A percentile compares a stretch with the other conserved stretches of the same genome.
phyloP scores from a whole-genome alignment of 2,113 vertebrate species.

The Pangasianodon gigas region DNA sequence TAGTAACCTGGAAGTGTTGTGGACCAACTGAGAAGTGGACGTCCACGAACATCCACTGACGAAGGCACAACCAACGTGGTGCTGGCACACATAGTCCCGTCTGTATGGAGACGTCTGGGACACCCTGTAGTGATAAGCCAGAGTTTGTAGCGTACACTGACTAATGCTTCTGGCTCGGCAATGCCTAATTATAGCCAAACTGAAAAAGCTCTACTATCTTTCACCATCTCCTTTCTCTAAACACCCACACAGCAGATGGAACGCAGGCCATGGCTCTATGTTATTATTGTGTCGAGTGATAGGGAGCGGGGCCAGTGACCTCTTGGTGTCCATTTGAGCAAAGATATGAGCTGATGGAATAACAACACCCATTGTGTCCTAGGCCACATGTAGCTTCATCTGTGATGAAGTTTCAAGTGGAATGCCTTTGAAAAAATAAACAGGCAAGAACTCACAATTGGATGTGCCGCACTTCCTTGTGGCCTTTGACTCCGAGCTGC shows the following conservation, averaged over 20 bases:
- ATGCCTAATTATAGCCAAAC: background rate
- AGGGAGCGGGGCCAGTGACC: constrained; percentile 7
- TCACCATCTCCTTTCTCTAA: background rate
- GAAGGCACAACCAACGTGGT: no score
- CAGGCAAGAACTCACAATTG: constrained; percentile 43
- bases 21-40: no score
- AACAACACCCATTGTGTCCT: constrained; percentile 31
- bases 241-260: background rate
- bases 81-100: no score
- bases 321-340: constrained; percentile 25
- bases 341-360: background rate
- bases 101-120: no score
- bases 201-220: background rate
- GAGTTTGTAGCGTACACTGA: background rate
- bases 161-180: background rate
- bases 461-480: constrained; percentile 34
- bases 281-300: constrained; percentile 44
- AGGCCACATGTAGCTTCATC: constrained; percentile 30
- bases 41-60: no score
- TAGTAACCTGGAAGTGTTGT: no score
- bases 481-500: constrained; percentile 46
- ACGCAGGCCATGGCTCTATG: constrained; percentile 7
- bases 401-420: constrained; percentile 25
- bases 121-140: background rate
- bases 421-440: constrained; percentile 45